Conservation (phyloP, 92 coral and sea anemone genomes). For the Epizoanthus rinbou region DNA sequence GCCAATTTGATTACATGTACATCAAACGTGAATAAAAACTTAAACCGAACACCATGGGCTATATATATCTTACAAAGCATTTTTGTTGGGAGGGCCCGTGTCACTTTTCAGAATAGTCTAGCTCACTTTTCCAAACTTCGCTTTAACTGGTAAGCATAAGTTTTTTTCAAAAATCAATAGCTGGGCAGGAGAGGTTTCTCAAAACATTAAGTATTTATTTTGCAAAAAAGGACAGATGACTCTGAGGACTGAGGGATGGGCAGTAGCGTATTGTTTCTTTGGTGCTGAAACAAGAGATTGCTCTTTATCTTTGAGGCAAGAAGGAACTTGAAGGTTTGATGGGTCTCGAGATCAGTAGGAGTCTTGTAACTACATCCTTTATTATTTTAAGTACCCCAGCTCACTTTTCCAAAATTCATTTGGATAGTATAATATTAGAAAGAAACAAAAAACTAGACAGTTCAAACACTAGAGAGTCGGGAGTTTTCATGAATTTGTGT, state of each 20-base stretch:
- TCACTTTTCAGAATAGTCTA: conserved; percentile 5
- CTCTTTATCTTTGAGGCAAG: conserved; percentile 1
- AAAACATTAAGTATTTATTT: conserved; percentile 2
- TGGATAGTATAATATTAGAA: too few relatives aligned
- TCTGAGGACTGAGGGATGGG: conserved; percentile 2
- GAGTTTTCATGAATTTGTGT: too few relatives aligned
- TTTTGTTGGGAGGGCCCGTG: conserved; percentile 8
- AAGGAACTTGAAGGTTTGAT: too few relatives aligned
- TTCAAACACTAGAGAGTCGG: too few relatives aligned
- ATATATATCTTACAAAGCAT: conserved; percentile 10
- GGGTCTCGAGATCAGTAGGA: too few relatives aligned
- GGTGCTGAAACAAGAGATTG: conserved; percentile 10
- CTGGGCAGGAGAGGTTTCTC: conserved; percentile 8
- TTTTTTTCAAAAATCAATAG: conserved; percentile 8
- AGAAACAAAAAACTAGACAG: too few relatives aligned
- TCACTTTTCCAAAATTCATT: too few relatives aligned
- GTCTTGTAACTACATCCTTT: too few relatives aligned
- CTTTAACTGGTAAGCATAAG: neutral
- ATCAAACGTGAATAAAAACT: too few relatives aligned
- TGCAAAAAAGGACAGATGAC: conserved; percentile 6
- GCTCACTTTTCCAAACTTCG: conserved; percentile 6
- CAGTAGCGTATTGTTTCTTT: conserved; percentile 5
- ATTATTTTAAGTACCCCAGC: too few relatives aligned
- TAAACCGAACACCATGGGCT: neutral
- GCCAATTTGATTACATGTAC: conserved; percentile 11